A percentile compares a stretch with the other conserved stretches of the same genome.
phyloP scores from a whole-genome alignment of 2,797 vertebrate species.

The Neosilurus hyrtlii region DNA sequence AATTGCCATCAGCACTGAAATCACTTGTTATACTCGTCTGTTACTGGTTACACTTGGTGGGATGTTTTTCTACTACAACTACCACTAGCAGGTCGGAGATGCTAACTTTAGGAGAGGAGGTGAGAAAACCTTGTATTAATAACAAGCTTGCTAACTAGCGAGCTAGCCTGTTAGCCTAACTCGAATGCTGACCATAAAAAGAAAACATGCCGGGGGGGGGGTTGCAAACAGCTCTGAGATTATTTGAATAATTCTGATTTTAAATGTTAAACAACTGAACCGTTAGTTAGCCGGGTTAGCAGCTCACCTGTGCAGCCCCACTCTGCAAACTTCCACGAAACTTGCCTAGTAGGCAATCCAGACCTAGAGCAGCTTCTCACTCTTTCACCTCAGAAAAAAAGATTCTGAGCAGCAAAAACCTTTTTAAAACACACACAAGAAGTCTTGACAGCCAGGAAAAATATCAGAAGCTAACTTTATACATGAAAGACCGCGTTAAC shows the following conservation, averaged over 20 bases:
- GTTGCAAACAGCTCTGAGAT: neutral
- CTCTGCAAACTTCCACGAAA: constrained; percentile 44
- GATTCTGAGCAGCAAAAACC: neutral
- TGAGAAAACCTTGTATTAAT: constrained; percentile 25
- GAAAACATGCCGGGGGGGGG: neutral
- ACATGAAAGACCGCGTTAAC: neutral
- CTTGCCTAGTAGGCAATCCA: constrained; percentile 37
- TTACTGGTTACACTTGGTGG: neutral
- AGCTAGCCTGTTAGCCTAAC: constrained; percentile 32
- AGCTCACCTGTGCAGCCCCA: constrained; percentile 37
- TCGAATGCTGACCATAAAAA: neutral
- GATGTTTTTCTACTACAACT: neutral
- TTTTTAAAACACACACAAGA: neutral
- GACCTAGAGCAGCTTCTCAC: neutral
- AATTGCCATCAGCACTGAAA: neutral
- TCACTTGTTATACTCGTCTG: neutral
- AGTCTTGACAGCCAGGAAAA: neutral
- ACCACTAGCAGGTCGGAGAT: neutral
- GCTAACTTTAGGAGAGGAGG: neutral
- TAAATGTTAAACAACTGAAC: neutral
- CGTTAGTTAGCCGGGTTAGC: neutral
- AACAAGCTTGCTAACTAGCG: constrained; percentile 31
- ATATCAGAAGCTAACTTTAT: neutral
- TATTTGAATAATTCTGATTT: neutral
- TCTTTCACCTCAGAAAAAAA: neutral